These are phyloP conservation scores for Enteromius fasciolatus DNA, from an alignment of 2,797 vertebrate genomes.

Conservation along the genomic window DNA sequence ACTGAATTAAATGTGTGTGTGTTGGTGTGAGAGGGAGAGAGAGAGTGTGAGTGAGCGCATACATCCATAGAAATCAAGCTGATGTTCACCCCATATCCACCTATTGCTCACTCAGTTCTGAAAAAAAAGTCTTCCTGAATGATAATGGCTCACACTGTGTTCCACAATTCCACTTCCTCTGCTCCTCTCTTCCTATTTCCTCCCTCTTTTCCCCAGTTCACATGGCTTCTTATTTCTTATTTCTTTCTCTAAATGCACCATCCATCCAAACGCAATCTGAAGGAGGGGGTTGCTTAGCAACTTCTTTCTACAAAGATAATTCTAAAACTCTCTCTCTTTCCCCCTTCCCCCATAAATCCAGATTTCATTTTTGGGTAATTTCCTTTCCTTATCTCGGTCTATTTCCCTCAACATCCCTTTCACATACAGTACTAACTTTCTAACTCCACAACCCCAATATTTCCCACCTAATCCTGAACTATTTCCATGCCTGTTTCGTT, in stretches of 20 bases:
- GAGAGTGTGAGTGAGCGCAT: not conserved
- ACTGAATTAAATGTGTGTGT: conserved; percentile 26
- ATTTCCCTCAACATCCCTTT: not conserved
- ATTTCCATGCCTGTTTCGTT: not conserved
- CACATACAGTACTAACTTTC: not conserved
- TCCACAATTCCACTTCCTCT: conserved; percentile 30
- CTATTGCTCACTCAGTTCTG: not conserved
- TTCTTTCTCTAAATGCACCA: conserved; percentile 33
- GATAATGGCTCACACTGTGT: conserved; percentile 13
- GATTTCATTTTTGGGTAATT: conserved; percentile 40
- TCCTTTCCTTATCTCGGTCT: conserved; percentile 17
- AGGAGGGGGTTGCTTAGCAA: conserved; percentile 44
- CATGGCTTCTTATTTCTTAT: conserved; percentile 1
- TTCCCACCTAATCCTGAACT: conserved; percentile 16
- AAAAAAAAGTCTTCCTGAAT: not conserved
- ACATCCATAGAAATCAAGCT: conserved; percentile 20
- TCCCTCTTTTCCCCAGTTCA: not conserved
- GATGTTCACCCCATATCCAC: conserved; percentile 12
- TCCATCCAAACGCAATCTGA: conserved; percentile 33
- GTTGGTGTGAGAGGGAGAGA: not conserved
- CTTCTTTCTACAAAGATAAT: conserved; percentile 38
- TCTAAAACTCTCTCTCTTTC: not conserved
- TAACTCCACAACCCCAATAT: not conserved
- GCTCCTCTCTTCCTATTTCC: not conserved
- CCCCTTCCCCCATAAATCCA: conserved; percentile 17